Base-by-base conservation (phyloP, 2,113 vertebrate species). In the Paedocypris sp. region DNA sequence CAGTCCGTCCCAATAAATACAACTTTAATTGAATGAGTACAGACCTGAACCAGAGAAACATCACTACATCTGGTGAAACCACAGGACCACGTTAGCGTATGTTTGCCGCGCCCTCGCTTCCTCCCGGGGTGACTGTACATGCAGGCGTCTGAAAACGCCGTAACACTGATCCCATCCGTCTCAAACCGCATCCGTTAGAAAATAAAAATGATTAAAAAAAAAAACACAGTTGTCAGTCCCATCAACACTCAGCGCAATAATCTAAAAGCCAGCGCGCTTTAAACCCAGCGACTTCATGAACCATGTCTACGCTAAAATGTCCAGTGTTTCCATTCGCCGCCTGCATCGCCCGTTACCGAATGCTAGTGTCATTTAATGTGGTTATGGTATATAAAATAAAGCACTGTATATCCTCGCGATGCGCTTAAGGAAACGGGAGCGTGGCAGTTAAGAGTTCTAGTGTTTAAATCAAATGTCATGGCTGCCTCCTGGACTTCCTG, bases 21-120 rank as follows among this genome's bases (percentile, higher is more conserved):
- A 73, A 72, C 79, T 91, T 91, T 91, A 89, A 64, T 89, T 87
- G 83, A 86, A 84, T 77, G 79, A 83, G 82, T 85, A 87, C 78
- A 86, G 80, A 83, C 69, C 82, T 80, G 78, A 81, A 78, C 69
- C 75, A 83, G 77, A 66, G 64, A 85, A 83, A 81, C 71, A 35
- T 73, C 77, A 80, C 72, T 80, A 73, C 70, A 72, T 68, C 73
- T 70, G 68, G 52, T 77, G 80, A 83, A 81, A 88, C 83, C 83
- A 78, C 77, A 62, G 66, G 74, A 71, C 67, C 66, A 64, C 54
- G 15, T 64, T 54, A 25, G 50, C 50, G 20, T 47, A 18, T 35
- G 36, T 63, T 63, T 16, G 38, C 16, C 48, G 52, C 58, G 32
- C n/a, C 33, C 41, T n/a, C n/a, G n/a, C 22, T 26, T 42, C 16